These are phyloP conservation scores for Diaphora mendica DNA, from an alignment of 2,888 invertebrate genomes.

Conservation along the genomic window DNA sequence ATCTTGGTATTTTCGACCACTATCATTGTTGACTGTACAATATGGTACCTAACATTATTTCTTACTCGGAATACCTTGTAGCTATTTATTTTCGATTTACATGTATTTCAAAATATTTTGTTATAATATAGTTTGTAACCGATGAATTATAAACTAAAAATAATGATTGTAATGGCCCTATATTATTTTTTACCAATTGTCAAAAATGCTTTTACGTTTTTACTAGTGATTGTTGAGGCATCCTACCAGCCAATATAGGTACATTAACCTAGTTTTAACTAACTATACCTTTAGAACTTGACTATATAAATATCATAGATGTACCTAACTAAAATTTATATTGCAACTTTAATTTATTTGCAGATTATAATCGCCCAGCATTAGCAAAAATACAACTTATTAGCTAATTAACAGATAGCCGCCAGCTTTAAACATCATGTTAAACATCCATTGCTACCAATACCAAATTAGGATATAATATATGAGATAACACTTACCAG, in stretches of 20 bases:
- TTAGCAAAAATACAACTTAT: not conserved
- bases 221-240: too few relatives aligned
- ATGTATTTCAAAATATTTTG: too few relatives aligned
- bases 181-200: too few relatives aligned
- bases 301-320: not conserved
- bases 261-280: too few relatives aligned
- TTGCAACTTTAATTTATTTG: not conserved
- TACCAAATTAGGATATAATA: not conserved
- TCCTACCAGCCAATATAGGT: too few relatives aligned
- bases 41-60: not conserved
- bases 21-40: not conserved
- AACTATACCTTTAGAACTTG: too few relatives aligned
- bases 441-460: not conserved
- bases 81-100: too few relatives aligned
- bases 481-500: conserved; percentile 53
- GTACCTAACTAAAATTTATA: not conserved
- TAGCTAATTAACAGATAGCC: not conserved
- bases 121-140: too few relatives aligned
- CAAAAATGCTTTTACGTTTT: too few relatives aligned
- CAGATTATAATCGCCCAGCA: conserved; percentile 8
- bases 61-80: not conserved
- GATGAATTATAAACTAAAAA: too few relatives aligned
- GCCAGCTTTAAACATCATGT: not conserved
- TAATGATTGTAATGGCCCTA: too few relatives aligned
- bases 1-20: not conserved